Conservation (phyloP, 2,888 invertebrate species). For the Folsomia manolachei region DNA sequence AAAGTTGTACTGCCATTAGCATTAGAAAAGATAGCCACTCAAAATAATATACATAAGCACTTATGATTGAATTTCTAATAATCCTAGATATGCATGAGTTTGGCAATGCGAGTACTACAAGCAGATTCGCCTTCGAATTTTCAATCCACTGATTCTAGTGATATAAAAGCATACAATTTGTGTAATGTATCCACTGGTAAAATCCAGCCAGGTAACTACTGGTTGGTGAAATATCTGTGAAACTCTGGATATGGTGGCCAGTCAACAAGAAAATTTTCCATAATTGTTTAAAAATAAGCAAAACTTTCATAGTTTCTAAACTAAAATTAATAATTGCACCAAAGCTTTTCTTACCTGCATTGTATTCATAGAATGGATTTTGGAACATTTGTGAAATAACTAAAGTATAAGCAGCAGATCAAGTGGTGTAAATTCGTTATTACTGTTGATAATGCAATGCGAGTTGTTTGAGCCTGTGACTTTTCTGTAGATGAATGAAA, state of each 20-base stretch:
- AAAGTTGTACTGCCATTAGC: slow-evolving; percentile 16
- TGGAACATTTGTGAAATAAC: neutral
- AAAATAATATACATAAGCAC: neutral
- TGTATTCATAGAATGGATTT: neutral
- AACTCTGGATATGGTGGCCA: too few relatives aligned
- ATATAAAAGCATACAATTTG: neutral
- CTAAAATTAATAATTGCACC: neutral
- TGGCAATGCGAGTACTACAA: neutral
- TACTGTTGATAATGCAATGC: neutral
- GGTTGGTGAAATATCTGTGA: too few relatives aligned
- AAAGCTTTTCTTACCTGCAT: neutral
- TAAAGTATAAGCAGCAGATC: neutral
- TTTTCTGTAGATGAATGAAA: too few relatives aligned
- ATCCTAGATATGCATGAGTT: neutral
- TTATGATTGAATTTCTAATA: neutral
- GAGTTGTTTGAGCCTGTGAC: neutral
- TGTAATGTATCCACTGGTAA: too few relatives aligned
- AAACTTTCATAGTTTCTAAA: neutral
- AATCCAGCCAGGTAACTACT: too few relatives aligned
- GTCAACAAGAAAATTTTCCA: neutral
- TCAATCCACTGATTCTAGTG: neutral
- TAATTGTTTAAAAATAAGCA: neutral
- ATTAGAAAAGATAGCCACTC: slow-evolving; percentile 1
- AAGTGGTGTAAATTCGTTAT: neutral
- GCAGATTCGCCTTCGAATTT: neutral